These are phyloP conservation scores for Indicator indicator DNA, from an alignment of 2,113 vertebrate species.

Conservation along the genomic window DNA sequence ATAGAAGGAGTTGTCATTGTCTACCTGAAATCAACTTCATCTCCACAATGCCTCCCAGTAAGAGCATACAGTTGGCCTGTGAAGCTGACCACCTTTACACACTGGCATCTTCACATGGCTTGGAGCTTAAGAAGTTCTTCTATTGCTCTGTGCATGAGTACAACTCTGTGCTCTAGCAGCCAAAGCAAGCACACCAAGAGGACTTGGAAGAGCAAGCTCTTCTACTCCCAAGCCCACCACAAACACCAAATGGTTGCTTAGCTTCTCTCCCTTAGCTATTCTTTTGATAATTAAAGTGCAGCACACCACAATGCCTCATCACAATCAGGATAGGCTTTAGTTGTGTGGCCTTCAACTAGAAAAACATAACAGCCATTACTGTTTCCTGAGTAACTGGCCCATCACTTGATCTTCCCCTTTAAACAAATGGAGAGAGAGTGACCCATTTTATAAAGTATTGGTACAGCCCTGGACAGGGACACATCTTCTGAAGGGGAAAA, in stretches of 20 bases:
- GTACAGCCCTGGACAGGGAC: neutral
- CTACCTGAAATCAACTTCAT: neutral
- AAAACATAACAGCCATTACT: neutral
- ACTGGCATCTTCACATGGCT: neutral
- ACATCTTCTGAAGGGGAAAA: neutral
- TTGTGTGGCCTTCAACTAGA: neutral
- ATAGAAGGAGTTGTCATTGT: neutral
- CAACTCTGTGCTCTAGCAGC: neutral
- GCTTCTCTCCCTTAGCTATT: neutral
- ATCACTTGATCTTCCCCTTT: neutral
- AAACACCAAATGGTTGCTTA: neutral
- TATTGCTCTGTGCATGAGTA: neutral
- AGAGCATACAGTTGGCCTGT: rapidly evolving
- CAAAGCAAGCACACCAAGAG: neutral
- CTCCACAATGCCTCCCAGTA: rapidly evolving
- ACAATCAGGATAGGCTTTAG: neutral
- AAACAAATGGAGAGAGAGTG: neutral
- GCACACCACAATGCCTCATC: neutral
- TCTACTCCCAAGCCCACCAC: neutral
- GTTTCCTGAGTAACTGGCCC: neutral
- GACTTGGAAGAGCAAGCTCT: neutral
- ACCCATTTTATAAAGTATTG: rapidly evolving
- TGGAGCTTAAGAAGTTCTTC: neutral
- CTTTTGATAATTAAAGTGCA: neutral
- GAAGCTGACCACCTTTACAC: neutral